Evolutionary conservation across 2,113 vertebrate genomes (phyloP).

Genomic region (Nannobrachium achirus): DNA sequence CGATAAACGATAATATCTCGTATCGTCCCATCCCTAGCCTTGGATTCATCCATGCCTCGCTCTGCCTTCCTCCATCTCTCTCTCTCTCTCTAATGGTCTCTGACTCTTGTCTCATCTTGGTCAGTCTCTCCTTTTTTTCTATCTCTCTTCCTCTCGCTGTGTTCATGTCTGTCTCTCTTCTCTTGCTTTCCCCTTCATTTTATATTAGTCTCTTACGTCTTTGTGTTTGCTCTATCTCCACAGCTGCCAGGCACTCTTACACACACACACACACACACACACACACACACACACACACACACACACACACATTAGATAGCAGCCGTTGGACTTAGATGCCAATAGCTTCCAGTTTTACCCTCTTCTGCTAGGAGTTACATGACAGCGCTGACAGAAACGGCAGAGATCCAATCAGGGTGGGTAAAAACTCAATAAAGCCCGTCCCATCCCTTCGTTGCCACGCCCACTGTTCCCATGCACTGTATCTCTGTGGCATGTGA

Average conservation of each 20-base stretch:
- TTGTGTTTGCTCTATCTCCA: slow-evolving; percentile 19
- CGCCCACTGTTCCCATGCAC: slow-evolving; percentile 44
- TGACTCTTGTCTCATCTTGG: slow-evolving; percentile 34
- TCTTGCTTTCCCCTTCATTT: slow-evolving; percentile 7
- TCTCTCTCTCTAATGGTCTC: slow-evolving; percentile 34
- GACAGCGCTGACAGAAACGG: slow-evolving; percentile 49
- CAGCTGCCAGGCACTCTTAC: slow-evolving; percentile 24
- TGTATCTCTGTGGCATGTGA: slow-evolving; percentile 76
- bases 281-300: no score
- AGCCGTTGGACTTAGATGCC: slow-evolving; percentile 32
- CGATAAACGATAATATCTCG: no score
- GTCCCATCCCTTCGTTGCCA: slow-evolving; percentile 21
- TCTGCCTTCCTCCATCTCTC: slow-evolving; percentile 21
- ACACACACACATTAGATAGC: not conserved
- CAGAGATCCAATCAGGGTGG: slow-evolving; percentile 45
- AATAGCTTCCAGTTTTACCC: slow-evolving; percentile 27
- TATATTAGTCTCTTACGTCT: slow-evolving; percentile 11
- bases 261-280: no score
- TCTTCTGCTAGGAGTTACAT: slow-evolving; percentile 34
- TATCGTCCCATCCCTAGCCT: no score
- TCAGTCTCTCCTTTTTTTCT: slow-evolving; percentile 3
- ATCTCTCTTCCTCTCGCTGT: not conserved
- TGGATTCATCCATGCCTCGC: slow-evolving; percentile 49
- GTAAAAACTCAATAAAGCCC: slow-evolving; percentile 48
- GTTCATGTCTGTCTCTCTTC: slow-evolving; percentile 22